Conservation (phyloP, 2,888 invertebrate species). For the Stenotaenia linearis region DNA sequence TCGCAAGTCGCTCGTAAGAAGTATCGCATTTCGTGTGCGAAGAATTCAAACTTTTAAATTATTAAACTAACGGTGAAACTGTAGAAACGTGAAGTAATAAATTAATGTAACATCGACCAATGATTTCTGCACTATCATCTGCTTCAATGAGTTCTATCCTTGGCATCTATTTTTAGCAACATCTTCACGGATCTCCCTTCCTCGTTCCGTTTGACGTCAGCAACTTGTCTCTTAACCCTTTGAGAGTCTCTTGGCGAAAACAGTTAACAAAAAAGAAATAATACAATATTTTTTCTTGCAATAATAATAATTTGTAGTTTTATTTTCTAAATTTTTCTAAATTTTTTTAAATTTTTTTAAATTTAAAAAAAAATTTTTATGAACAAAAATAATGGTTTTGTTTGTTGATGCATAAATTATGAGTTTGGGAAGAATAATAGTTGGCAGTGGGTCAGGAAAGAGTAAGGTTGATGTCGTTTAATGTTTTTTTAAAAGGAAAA, state of each 20-base stretch:
- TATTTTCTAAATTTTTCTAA: no score
- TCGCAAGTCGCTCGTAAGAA: neutral
- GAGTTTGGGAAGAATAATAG: neutral
- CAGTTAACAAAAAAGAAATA: neutral
- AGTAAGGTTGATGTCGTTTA: neutral
- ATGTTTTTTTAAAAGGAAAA: neutral
- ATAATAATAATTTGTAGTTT: no score
- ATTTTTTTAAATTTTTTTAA: no score
- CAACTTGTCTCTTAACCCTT: slow-evolving; percentile 11
- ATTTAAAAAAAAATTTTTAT: no score
- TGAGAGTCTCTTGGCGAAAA: neutral
- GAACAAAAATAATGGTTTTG: no score
- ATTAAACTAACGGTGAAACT: no score
- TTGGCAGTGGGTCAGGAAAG: neutral
- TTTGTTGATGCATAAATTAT: no score
- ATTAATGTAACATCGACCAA: slow-evolving; percentile 7
- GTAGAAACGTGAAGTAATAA: neutral
- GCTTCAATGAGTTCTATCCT: slow-evolving; percentile 8
- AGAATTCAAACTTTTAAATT: no score
- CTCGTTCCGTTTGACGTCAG: neutral
- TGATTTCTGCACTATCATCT: slow-evolving; percentile 24
- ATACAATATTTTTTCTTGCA: neutral
- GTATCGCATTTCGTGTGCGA: no score
- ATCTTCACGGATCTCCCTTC: slow-evolving; percentile 4
- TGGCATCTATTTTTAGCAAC: slow-evolving; percentile 17